These are phyloP conservation scores for Gymnosoma rotundatum DNA, from an alignment of 2,888 invertebrate species.

Conservation along the genomic window DNA sequence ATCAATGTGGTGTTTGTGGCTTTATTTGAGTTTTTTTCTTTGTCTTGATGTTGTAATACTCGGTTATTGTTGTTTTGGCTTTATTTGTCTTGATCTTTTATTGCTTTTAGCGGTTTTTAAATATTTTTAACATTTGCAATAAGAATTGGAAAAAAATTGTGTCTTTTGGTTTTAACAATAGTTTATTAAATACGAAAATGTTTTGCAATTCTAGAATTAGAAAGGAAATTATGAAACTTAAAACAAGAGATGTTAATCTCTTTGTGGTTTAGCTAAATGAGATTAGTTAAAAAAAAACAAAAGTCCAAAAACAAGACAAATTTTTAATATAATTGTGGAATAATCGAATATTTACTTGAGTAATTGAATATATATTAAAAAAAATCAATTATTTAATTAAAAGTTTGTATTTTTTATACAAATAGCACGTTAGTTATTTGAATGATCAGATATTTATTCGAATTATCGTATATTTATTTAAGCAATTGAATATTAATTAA, in stretches of 20 bases:
- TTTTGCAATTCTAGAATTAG: conserved; percentile 26
- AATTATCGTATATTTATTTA: too few relatives aligned
- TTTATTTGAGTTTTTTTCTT: conserved; percentile 6
- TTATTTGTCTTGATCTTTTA: conserved; percentile 31
- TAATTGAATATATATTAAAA: too few relatives aligned
- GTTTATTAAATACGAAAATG: conserved; percentile 25
- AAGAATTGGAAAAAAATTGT: conserved; percentile 36
- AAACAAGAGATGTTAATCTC: background rate
- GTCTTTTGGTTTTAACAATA: conserved; percentile 33
- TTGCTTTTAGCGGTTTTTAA: conserved; percentile 51
- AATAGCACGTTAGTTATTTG: too few relatives aligned
- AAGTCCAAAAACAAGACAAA: background rate
- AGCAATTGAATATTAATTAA: too few relatives aligned
- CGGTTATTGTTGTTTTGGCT: conserved; percentile 7
- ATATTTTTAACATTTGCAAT: conserved; percentile 57
- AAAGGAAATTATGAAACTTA: conserved; percentile 5
- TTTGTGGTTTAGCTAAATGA: conserved; percentile 6
- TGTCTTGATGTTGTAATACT: conserved; percentile 46
- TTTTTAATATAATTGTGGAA: too few relatives aligned
- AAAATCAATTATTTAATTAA: too few relatives aligned
- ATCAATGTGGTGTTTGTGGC: conserved; percentile 18
- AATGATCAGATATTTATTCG: too few relatives aligned
- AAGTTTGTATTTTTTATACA: too few relatives aligned
- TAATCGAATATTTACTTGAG: too few relatives aligned
- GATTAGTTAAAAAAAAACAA: background rate